Base-by-base conservation (phyloP, 2,113 vertebrate species). In the Lophochroa leadbeateri region DNA sequence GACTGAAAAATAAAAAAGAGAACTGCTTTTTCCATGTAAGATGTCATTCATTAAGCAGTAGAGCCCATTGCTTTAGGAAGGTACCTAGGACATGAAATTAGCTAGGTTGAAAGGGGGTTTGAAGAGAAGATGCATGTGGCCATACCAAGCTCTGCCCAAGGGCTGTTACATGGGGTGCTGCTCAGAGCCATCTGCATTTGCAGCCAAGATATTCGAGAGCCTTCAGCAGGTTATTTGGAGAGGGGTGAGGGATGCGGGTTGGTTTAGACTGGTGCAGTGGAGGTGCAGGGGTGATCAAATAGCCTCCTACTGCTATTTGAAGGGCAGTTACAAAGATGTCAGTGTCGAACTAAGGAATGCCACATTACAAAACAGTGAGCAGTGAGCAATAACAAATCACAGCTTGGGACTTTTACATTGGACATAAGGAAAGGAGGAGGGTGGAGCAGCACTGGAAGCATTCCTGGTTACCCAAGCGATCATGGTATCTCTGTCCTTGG, bases 371-470 rank as follows among this genome's bases (percentile, higher is more conserved):
- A 75, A 31, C 64, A 81, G 55, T 33, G 57, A 94, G 55, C 46
- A 7, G 0, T 55, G 68, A 83, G 83, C 72, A 84, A 5, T 60
- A 95, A 79, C 52, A 94, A 72, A 89, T 76, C 84, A 46, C 81
- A 79, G 61, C 69, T 70, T 94, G 77, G 70, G 81, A 95, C 65
- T 77, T 84, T 96, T 91, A 77, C 84, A 55, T 69, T 57, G 68
- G 86, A 87, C 77, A 52, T 28, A 85, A 89, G 77, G 80, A 82
- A 89, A 86, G 58, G 2, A 82, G 60, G 47, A 96, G 94, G 95
- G 95, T 94, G 93, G 93, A 82, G 94, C 57, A 92, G 89, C 81
- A 28, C 72, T 97, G 95, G 92, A 91, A 95, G 64, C 83, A 31
- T 24, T 94, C 65, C 61, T 94, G 74, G 74, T 96, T 96, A 96